These are phyloP conservation scores for Pyxicephalus adspersus DNA, from an alignment of 2,113 vertebrate genomes.

Conservation along the genomic window DNA sequence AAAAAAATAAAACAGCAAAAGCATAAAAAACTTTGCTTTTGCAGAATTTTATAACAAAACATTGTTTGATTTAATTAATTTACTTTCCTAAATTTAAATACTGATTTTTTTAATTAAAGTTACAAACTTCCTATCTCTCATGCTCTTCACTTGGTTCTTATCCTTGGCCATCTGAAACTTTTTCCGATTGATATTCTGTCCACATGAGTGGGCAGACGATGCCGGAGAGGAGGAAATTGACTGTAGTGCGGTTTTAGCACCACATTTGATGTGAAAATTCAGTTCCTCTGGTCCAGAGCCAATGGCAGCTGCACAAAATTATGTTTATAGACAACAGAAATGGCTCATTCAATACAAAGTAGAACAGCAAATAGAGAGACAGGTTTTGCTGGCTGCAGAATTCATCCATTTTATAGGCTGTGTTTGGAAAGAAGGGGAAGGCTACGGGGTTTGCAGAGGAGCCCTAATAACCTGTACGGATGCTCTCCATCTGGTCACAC, in stretches of 20 bases:
- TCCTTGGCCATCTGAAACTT: conserved; percentile 6
- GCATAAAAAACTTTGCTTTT: neutral
- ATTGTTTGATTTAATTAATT: neutral
- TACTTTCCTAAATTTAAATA: no score
- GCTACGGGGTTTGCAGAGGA: neutral
- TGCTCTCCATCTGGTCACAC: conserved; percentile 4
- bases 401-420: neutral
- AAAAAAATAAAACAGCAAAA: neutral
- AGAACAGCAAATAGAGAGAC: neutral
- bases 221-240: conserved; percentile 43
- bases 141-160: no score
- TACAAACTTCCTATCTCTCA: no score
- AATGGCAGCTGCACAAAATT: conserved; percentile 31
- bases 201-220: conserved; percentile 34
- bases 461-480: neutral
- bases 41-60: neutral
- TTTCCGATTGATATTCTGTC: conserved; percentile 29
- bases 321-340: conserved; percentile 18
- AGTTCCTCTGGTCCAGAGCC: conserved; percentile 37
- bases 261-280: conserved; percentile 45
- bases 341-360: neutral
- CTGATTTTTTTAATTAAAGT: no score
- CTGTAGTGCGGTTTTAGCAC: conserved; percentile 34
- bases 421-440: neutral
- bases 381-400: neutral